phyloP scores from a whole-genome alignment of 2,113 vertebrate genomes.

The Panthera uncia region DNA sequence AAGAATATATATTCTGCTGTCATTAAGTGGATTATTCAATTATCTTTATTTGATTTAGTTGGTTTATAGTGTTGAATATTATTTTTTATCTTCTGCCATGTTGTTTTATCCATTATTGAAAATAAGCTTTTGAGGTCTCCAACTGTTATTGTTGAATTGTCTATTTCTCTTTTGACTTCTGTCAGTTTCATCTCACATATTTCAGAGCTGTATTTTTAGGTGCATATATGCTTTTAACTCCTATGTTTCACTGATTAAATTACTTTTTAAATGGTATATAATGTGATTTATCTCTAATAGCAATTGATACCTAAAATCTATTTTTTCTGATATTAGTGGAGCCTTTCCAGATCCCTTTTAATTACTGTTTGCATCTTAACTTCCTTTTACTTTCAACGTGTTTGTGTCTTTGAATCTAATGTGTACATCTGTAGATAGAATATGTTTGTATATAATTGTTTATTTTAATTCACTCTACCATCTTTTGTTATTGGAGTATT shows the following conservation, averaged over 20 bases:
- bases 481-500: not conserved
- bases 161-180: not conserved
- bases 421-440: not conserved
- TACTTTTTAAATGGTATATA: not conserved
- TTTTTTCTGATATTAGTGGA: not conserved
- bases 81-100: not conserved
- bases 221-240: not conserved
- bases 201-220: not conserved
- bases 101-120: not conserved
- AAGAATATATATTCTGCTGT: not conserved
- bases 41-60: not conserved
- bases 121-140: not conserved
- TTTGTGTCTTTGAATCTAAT: not conserved
- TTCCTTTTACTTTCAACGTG: not conserved
- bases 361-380: not conserved
- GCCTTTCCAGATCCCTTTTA: not conserved
- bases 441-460: not conserved
- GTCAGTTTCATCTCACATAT: not conserved
- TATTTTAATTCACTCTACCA: not conserved
- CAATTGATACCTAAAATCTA: not conserved
- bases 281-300: not conserved
- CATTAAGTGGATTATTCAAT: not conserved
- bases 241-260: not conserved
- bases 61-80: not conserved
- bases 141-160: not conserved